phyloP scores from a whole-genome alignment of 2,888 invertebrate genomes.

The Xestia xanthographa region DNA sequence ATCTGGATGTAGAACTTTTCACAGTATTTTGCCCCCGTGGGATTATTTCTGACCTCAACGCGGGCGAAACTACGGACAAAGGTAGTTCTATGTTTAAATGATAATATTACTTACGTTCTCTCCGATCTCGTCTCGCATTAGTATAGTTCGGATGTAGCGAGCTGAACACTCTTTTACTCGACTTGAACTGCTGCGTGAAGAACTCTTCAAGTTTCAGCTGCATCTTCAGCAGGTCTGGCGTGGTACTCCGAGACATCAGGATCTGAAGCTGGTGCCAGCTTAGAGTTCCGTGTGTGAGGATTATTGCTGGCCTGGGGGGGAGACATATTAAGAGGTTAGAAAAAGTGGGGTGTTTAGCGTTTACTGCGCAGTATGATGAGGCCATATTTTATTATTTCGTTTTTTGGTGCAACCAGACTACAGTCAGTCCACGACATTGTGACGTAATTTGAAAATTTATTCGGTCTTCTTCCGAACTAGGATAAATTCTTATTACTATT shows the following conservation, averaged over 20 bases:
- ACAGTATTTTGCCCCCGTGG: neutral
- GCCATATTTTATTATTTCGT: constrained; percentile 9
- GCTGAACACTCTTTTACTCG: constrained; percentile 97
- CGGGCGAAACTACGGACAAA: neutral
- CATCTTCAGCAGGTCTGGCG: constrained; percentile 99
- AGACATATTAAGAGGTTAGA: neutral
- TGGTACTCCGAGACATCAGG: constrained; percentile 99
- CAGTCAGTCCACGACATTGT: no score
- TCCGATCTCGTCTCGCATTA: constrained; percentile 72
- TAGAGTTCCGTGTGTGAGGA: constrained; percentile 97
- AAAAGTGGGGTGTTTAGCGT: neutral
- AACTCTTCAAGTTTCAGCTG: constrained; percentile 99
- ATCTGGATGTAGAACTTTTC: no score
- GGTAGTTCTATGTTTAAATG: neutral
- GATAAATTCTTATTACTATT: neutral
- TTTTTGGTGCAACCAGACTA: neutral
- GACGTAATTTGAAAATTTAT: no score
- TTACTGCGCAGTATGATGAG: neutral
- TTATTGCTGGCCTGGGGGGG: constrained; percentile 94
- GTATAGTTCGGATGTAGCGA: constrained; percentile 88
- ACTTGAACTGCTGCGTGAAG: constrained; percentile 99
- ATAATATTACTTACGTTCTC: constrained; percentile 77
- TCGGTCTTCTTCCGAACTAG: no score
- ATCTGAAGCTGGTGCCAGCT: constrained; percentile 99
- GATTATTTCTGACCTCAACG: neutral